Percentiles rank a stretch among this genome's conserved stretches.
Evolutionary conservation across 1,140 invertebrate genomes (phyloP).

Genomic region (Euborellia annulipes): DNA sequence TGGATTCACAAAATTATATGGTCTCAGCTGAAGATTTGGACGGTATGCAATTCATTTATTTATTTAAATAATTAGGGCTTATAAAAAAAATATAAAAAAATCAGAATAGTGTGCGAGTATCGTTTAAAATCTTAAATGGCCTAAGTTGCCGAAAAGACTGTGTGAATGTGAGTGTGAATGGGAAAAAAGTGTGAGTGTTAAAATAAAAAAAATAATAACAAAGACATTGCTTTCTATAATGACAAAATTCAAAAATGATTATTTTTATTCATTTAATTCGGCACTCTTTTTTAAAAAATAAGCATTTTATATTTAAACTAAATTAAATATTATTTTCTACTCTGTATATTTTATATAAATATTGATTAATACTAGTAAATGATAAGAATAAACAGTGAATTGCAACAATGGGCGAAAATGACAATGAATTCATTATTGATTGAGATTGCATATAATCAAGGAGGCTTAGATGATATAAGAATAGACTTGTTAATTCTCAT

Average conservation of each 20-base stretch:
- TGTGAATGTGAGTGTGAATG: background rate
- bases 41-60: slow-evolving; percentile 16
- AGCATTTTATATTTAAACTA: too few relatives aligned
- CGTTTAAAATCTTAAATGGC: too few relatives aligned
- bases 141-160: too few relatives aligned
- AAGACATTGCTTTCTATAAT: too few relatives aligned
- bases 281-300: too few relatives aligned
- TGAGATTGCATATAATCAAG: background rate
- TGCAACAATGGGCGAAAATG: background rate
- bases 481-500: background rate
- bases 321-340: background rate
- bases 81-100: too few relatives aligned
- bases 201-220: background rate
- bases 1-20: slow-evolving; percentile 19
- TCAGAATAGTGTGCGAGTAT: too few relatives aligned
- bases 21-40: slow-evolving; percentile 22
- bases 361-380: background rate
- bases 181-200: background rate
- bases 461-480: background rate
- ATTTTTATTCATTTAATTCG: too few relatives aligned
- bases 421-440: too few relatives aligned
- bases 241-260: too few relatives aligned
- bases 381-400: background rate
- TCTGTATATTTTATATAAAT: slow-evolving; percentile 1
- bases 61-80: background rate